Evolutionary conservation across 1,140 invertebrate species (phyloP), one percentile per base, ranked within the genome.

Genomic region (Hydropsyche tenuis): DNA sequence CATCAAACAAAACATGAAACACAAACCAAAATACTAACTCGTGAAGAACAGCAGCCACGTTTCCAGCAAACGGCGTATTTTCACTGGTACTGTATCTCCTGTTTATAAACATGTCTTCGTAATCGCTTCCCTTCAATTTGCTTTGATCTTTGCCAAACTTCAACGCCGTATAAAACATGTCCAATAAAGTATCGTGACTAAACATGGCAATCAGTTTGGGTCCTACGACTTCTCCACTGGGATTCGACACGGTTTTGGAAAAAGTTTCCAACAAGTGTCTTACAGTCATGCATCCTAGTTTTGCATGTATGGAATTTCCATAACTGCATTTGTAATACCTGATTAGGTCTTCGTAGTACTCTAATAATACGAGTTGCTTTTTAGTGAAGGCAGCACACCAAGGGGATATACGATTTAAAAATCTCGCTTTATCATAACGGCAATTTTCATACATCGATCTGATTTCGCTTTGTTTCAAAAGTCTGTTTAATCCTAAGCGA

Each of bases 261-360:
- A 88, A 83, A 16, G 86, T 87, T 20, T 88, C 82, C 51, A 93
- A 88, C 78, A 96, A 85, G 78, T 96, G 89, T 78, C 89, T 88
- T 0, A 94, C 79, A 0, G 90, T 84, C 6, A 88, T 87, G 80
- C 92, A 94, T 27, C 91, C 93, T 5, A 94, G 85, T 37, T 87
- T 86, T 12, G 80, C 80, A 65, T 91, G 90, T 18, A 89, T 83
- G 75, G 88, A 79, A 73, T 89, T 87, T 9, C 91, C 92, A 78
- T 91, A 90, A 14, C 91, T 90, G 56, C 86, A 83, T 69, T 86
- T 87, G 80, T 92, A 92, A 78, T 91, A 95, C 80, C 92, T 89
- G 78, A 90, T 85, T 1, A 96, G 82, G 83, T 96, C 94, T 79
- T 93, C 90, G 9, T 85, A 82, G 79, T 94, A 96, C 80, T 95